Percentiles rank a stretch among this genome's conserved stretches.
phyloP scores from a whole-genome alignment of 2,888 invertebrate species.

The Muscina levida region DNA sequence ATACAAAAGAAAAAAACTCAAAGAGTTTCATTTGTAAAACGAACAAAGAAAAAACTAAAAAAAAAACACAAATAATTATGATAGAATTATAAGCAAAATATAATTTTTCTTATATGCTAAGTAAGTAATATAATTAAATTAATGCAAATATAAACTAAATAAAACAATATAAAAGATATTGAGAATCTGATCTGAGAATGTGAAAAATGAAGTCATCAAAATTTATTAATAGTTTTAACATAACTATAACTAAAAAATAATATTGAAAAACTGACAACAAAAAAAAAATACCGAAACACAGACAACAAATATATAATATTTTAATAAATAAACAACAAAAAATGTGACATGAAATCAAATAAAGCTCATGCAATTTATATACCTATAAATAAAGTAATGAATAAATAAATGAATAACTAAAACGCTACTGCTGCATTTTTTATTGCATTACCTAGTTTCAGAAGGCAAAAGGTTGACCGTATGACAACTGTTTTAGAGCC shows the following conservation, averaged over 20 bases:
- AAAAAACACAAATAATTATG: constrained; percentile 37
- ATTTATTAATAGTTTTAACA: constrained; percentile 55
- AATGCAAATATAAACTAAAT: constrained; percentile 54
- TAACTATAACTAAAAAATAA: constrained; percentile 30
- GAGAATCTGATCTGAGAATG: constrained; percentile 25
- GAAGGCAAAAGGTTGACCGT: no score
- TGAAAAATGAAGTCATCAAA: constrained; percentile 49
- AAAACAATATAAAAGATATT: constrained; percentile 40
- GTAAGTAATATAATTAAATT: constrained; percentile 40
- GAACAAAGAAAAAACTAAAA: constrained; percentile 59
- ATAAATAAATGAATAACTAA: constrained; percentile 33
- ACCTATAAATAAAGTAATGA: constrained; percentile 56
- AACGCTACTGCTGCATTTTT: no score
- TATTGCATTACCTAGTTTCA: no score
- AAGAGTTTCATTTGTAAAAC: constrained; percentile 76
- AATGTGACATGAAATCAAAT: constrained; percentile 53
- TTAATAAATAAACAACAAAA: constrained; percentile 60
- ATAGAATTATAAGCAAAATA: constrained; percentile 48
- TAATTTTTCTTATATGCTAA: constrained; percentile 36
- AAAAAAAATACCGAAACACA: constrained; percentile 5
- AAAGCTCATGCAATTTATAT: constrained; percentile 59
- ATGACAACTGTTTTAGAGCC: no score
- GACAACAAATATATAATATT: constrained; percentile 45
- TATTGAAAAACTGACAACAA: constrained; percentile 31
- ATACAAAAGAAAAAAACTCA: constrained; percentile 58